phyloP scores from a whole-genome alignment of 2,888 invertebrate species.

The Candidula unifasciata region DNA sequence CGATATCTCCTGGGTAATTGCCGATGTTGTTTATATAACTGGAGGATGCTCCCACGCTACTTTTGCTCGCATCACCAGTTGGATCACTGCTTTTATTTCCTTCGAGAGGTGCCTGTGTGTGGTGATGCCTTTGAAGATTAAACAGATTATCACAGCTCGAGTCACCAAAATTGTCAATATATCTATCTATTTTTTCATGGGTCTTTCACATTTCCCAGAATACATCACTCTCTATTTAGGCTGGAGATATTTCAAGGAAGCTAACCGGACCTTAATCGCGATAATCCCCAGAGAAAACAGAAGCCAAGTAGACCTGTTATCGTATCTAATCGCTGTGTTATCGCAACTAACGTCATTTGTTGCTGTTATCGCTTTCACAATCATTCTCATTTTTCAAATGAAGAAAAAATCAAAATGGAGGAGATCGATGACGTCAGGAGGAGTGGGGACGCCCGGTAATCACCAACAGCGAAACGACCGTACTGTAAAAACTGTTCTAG shows the following conservation, averaged over 20 bases:
- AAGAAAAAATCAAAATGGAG: slow-evolving; percentile 1
- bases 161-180: neutral
- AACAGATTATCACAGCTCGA: neutral
- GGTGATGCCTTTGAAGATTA: neutral
- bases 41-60: neutral
- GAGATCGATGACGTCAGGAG: neutral
- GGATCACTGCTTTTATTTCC: neutral
- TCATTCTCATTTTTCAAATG: neutral
- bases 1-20: neutral
- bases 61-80: slow-evolving; percentile 7
- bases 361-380: neutral
- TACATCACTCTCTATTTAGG: neutral
- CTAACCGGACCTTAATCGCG: neutral
- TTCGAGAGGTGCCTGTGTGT: slow-evolving; percentile 19
- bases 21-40: neutral
- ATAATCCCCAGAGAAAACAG: neutral
- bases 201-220: slow-evolving; percentile 2
- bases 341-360: neutral
- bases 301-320: neutral
- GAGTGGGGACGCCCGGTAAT: neutral
- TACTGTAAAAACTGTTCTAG: neutral
- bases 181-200: neutral
- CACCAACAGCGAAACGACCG: neutral
- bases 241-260: neutral
- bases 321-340: neutral